Conservation (phyloP, 2,797 vertebrate genomes). For the Coregonus ussuriensis region DNA sequence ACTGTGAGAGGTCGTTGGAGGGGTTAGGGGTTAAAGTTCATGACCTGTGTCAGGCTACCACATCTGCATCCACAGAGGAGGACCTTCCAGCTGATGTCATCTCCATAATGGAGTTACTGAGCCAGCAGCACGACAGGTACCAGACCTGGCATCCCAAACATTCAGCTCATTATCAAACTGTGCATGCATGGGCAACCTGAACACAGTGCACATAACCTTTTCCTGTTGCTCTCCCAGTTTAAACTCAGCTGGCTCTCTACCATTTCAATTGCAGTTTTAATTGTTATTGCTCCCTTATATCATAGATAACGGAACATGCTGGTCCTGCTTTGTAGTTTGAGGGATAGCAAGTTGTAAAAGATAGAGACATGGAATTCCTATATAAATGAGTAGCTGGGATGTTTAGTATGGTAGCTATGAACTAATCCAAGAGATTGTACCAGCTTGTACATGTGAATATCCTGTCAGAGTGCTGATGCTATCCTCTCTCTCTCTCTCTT, state of each 20-base stretch:
- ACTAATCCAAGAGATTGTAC: background rate
- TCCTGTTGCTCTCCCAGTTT: background rate
- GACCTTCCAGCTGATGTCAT: constrained; percentile 62
- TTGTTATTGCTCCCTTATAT: constrained; percentile 22
- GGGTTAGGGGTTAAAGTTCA: constrained; percentile 62
- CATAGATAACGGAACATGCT: constrained; percentile 29
- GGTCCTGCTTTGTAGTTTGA: constrained; percentile 12
- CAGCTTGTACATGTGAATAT: background rate
- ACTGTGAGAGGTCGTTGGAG: constrained; percentile 64
- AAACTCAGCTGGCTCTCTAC: constrained; percentile 28
- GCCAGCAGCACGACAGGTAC: constrained; percentile 75
- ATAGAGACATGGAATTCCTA: background rate
- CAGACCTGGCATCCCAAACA: background rate
- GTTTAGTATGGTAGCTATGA: background rate
- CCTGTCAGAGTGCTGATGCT: background rate
- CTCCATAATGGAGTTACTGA: constrained; percentile 55
- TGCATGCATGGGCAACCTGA: background rate
- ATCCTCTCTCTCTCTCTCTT: background rate
- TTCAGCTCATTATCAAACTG: constrained; percentile 11
- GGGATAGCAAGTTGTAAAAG: background rate
- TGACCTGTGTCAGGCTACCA: constrained; percentile 62
- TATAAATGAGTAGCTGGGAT: background rate
- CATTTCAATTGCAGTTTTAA: constrained; percentile 32
- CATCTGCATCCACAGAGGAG: constrained; percentile 30
- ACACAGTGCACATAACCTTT: background rate